Evolutionary conservation across 2,888 invertebrate species (phyloP).

Genomic region (Hydrotaea diabolus): DNA sequence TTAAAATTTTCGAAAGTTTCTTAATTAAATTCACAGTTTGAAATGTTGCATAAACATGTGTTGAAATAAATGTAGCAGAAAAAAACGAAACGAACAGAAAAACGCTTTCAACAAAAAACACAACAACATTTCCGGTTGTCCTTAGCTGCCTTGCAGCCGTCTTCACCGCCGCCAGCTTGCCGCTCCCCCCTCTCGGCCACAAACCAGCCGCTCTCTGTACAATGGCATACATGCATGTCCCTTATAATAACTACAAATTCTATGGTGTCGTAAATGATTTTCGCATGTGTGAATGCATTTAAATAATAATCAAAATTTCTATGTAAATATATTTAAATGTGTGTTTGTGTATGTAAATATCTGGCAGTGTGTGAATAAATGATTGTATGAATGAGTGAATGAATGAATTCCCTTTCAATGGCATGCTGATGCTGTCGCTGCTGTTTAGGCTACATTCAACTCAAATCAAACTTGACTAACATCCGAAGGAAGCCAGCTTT

Average conservation of each 20-base stretch:
- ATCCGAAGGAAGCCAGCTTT: slow-evolving; percentile 20
- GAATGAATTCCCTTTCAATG: background rate
- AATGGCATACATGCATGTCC: background rate
- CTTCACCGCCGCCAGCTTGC: background rate
- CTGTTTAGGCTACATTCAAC: slow-evolving; percentile 22
- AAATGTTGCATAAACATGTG: slow-evolving; percentile 67
- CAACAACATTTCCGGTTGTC: slow-evolving; percentile 19
- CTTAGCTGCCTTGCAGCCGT: background rate
- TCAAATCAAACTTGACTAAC: slow-evolving; percentile 27
- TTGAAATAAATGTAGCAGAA: slow-evolving; percentile 61
- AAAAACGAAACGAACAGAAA: background rate
- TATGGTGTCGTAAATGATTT: slow-evolving; percentile 23
- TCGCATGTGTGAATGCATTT: slow-evolving; percentile 39
- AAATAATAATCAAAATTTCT: slow-evolving; percentile 36
- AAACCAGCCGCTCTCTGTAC: background rate
- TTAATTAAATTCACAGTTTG: slow-evolving; percentile 68
- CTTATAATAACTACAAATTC: slow-evolving; percentile 24
- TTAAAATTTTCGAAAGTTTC: slow-evolving; percentile 67
- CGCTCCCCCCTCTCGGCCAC: background rate
- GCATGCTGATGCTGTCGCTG: background rate
- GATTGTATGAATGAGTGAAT: background rate
- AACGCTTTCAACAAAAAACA: background rate
- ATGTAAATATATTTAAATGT: background rate
- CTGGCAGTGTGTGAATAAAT: background rate
- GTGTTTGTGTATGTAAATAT: background rate